These are phyloP conservation scores for Xanthostigma xanthostigma DNA, from an alignment of 2,888 invertebrate species.

Conservation along the genomic window DNA sequence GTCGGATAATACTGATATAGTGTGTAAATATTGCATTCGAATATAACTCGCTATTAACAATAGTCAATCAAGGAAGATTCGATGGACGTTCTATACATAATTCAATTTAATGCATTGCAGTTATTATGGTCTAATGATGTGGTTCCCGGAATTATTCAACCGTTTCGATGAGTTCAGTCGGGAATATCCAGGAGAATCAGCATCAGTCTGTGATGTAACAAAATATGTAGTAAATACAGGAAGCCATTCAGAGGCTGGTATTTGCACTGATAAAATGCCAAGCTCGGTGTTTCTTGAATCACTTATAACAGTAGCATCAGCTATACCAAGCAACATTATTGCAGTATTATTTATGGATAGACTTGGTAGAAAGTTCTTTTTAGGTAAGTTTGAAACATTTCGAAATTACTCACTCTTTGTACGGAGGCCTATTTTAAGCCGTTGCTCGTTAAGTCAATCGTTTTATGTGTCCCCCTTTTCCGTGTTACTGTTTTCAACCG, in stretches of 20 bases:
- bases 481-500: no score
- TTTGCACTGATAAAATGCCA: slow-evolving; percentile 58
- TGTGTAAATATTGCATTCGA: no score
- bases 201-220: slow-evolving; percentile 63
- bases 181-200: slow-evolving; percentile 46
- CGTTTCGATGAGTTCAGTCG: slow-evolving; percentile 70
- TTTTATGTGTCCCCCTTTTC: no score
- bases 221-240: slow-evolving; percentile 56
- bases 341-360: slow-evolving; percentile 72
- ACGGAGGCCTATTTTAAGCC: no score
- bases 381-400: slow-evolving; percentile 34
- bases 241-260: slow-evolving; percentile 38
- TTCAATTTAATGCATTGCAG: slow-evolving; percentile 27
- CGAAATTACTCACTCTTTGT: not conserved
- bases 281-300: slow-evolving; percentile 74
- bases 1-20: no score
- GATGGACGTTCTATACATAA: no score
- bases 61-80: no score
- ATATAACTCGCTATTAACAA: no score
- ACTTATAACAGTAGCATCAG: slow-evolving; percentile 72
- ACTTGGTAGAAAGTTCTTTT: slow-evolving; percentile 70
- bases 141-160: slow-evolving; percentile 91
- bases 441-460: no score
- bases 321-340: slow-evolving; percentile 71
- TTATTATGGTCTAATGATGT: slow-evolving; percentile 92